Evolutionary conservation across 2,113 vertebrate species (phyloP).

Genomic region (Panurus biarmicus): DNA sequence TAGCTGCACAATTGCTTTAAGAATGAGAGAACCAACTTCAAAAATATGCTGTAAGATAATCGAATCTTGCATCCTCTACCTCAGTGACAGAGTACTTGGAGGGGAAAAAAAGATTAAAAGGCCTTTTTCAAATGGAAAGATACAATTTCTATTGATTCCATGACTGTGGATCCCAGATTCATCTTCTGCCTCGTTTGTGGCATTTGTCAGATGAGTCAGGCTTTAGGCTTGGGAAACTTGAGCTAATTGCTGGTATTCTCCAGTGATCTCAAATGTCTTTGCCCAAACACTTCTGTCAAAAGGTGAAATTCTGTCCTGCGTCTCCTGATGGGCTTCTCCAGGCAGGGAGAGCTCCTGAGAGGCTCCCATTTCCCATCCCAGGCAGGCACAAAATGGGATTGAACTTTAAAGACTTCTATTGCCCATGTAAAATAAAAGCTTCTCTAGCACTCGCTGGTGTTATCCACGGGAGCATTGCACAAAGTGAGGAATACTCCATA

Average conservation of each 20-base stretch:
- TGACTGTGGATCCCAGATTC: neutral
- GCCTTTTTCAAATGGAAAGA: neutral
- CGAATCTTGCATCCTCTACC: neutral
- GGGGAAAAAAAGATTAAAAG: neutral
- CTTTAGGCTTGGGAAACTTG: neutral
- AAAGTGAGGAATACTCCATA: neutral
- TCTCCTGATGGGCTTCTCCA: neutral
- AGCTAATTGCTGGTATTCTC: neutral
- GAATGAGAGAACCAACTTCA: neutral
- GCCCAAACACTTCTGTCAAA: neutral
- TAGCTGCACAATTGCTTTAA: neutral
- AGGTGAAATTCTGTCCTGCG: neutral
- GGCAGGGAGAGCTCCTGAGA: neutral
- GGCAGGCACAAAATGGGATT: neutral
- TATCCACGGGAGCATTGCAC: neutral
- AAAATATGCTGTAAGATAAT: neutral
- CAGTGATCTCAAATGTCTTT: neutral
- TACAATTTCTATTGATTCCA: neutral
- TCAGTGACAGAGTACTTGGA: neutral
- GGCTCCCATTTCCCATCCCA: neutral
- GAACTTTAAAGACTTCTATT: neutral
- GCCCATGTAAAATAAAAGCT: neutral
- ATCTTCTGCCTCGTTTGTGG: neutral
- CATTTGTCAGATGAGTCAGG: neutral
- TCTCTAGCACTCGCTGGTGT: neutral